Conservation (phyloP, 2,113 vertebrate species). For the Oophaga pumilio region DNA sequence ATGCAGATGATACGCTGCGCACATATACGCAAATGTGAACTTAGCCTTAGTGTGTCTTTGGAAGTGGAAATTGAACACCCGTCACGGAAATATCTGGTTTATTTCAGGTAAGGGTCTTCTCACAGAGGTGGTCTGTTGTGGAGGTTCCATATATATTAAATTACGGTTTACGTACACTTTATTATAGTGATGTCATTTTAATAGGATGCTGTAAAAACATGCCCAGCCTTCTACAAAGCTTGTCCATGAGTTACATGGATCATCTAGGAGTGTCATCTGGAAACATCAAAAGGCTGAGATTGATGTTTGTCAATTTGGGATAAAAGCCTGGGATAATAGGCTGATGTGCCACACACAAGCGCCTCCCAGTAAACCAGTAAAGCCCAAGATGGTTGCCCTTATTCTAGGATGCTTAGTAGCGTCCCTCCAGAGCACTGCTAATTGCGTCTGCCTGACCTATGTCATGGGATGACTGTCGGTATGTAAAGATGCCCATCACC, state of each 20-base stretch:
- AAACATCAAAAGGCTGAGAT: constrained; percentile 21
- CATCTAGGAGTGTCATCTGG: not conserved
- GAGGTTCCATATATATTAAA: not conserved
- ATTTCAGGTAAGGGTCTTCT: not conserved
- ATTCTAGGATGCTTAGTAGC: not conserved
- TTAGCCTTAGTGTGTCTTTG: no score
- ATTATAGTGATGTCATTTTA: constrained; percentile 9
- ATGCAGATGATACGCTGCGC: no score
- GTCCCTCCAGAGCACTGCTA: not conserved
- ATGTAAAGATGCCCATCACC: not conserved
- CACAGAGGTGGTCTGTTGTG: not conserved
- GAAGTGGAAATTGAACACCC: not conserved
- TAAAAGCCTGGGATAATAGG: not conserved
- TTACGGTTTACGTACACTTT: not conserved
- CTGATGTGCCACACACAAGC: constrained; percentile 13
- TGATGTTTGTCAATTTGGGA: constrained; percentile 5
- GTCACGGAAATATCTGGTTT: not conserved
- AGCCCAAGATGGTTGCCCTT: not conserved
- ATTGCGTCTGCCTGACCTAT: not conserved
- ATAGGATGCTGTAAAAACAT: not conserved
- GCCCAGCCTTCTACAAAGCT: not conserved
- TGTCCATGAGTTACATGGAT: not conserved
- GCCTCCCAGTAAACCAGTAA: not conserved
- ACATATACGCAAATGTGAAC: no score
- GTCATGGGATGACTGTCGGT: not conserved